These are phyloP conservation scores for Mastigias papua DNA, from an alignment of 30 jellyfish, hydroid and myxozoan genomes.

Conservation along the genomic window DNA sequence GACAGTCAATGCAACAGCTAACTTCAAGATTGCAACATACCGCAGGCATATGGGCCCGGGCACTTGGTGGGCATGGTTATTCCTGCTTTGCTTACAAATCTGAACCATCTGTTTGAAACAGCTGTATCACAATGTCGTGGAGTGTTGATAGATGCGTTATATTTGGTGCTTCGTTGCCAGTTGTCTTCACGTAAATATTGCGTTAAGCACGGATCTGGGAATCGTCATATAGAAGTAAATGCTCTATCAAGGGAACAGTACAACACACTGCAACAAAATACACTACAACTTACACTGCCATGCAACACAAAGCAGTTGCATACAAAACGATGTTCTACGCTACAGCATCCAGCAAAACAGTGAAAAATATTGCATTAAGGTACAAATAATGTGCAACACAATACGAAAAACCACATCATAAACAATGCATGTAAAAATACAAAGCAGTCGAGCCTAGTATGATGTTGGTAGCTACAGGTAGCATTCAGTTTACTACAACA, in stretches of 20 bases:
- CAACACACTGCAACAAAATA: background rate
- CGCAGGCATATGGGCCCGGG: slow-evolving; percentile 85
- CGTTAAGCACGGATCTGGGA: slow-evolving; percentile 40
- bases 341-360: too few relatives aligned
- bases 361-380: too few relatives aligned
- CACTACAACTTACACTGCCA: background rate
- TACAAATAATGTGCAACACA: too few relatives aligned
- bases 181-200: slow-evolving; percentile 30
- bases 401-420: too few relatives aligned
- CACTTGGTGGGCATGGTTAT: slow-evolving; percentile 79
- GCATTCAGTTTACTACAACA: background rate
- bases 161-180: slow-evolving; percentile 60
- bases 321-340: too few relatives aligned
- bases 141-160: slow-evolving; percentile 28
- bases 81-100: slow-evolving; percentile 91
- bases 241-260: too few relatives aligned
- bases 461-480: too few relatives aligned
- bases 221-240: too few relatives aligned
- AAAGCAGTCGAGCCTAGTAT: too few relatives aligned
- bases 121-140: slow-evolving; percentile 45
- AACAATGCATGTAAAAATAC: too few relatives aligned
- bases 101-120: slow-evolving; percentile 73
- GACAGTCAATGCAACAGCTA: too few relatives aligned
- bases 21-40: too few relatives aligned
- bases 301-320: background rate